Base-by-base conservation (phyloP, 30 jellyfish, hydroid and myxozoan genomes). In the Aurelia sp. region DNA sequence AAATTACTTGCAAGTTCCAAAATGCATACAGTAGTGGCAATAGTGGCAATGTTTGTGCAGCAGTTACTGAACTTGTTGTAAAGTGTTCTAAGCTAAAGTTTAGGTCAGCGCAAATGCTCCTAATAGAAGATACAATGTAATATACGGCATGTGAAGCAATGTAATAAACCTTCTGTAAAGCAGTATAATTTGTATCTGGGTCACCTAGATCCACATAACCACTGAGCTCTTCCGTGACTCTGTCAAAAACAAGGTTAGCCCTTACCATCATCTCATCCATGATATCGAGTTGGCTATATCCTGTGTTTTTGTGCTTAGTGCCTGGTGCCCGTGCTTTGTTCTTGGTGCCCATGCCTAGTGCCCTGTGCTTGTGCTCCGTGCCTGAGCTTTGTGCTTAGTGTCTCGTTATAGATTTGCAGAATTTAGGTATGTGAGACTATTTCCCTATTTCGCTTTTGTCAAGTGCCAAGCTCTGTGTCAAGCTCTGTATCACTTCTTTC, bases 121-220 rank as follows among this genome's bases (percentile, higher is more conserved):
- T 31, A 3, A 86, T 48, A 20, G 30, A 33, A 59, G 61, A 86
- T 7, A 63, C 96, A 12, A 86, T 63, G 31, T n/a, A n/a, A n/a
- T n/a, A n/a, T n/a, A n/a, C n/a, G n/a, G 66, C 96, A 63, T 75
- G 96, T 13, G 90, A 19, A 15, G 96, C 96, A 53, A 87, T 18
- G 48, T 67, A 4, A 37, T 78, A 50, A 30, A 51, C 81, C 16
- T 74, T 60, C 21, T 77, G 79, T 12, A 75, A 30, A 37, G 44
- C 13, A 13, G 88, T 59, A 50, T 63, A 86, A 69, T 86, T 86
- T 17, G 68, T 31, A 30, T 68, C 90, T 18, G 86, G 91, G 61
- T 86, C 91, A 48, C 96, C 96, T 10, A 86, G 90, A 69, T 86
- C 94, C 40, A 59, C 66, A 84, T 13, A 84, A 15, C 94, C 94